Conservation (phyloP, 2,888 invertebrate genomes). For the Pammene fasciana region DNA sequence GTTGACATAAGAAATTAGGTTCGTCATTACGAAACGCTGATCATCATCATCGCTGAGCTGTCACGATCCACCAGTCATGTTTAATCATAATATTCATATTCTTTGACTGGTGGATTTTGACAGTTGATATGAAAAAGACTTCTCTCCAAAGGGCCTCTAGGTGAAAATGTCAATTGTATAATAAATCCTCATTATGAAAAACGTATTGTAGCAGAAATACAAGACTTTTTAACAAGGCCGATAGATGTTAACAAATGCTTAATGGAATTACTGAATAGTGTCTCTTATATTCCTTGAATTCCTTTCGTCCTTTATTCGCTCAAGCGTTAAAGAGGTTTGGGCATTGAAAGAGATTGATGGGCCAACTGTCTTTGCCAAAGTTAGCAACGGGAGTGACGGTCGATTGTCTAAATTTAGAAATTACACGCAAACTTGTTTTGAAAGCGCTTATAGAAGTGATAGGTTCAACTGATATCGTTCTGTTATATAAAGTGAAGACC, state of each 20-base stretch:
- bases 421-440: conserved; percentile 41
- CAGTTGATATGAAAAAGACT: no score
- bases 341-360: conserved; percentile 61
- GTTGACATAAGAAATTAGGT: no score
- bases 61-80: no score
- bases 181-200: not conserved
- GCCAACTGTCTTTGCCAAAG: conserved; percentile 53
- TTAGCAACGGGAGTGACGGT: conserved; percentile 49
- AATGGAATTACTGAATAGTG: conserved; percentile 54
- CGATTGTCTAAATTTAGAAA: conserved; percentile 53
- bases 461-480: not conserved
- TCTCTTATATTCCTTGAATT: conserved; percentile 50
- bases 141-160: no score
- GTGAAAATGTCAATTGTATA: no score
- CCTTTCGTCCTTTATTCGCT: conserved; percentile 51
- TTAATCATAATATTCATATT: no score
- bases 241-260: conserved; percentile 56
- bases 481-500: not conserved
- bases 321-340: conserved; percentile 51
- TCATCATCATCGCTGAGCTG: no score
- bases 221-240: conserved; percentile 52
- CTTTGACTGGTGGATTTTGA: no score
- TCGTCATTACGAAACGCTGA: no score
- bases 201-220: conserved; percentile 39
- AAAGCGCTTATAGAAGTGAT: conserved; percentile 7